Evolutionary conservation across 2,113 vertebrate species (phyloP).

Genomic region (Chionis minor): DNA sequence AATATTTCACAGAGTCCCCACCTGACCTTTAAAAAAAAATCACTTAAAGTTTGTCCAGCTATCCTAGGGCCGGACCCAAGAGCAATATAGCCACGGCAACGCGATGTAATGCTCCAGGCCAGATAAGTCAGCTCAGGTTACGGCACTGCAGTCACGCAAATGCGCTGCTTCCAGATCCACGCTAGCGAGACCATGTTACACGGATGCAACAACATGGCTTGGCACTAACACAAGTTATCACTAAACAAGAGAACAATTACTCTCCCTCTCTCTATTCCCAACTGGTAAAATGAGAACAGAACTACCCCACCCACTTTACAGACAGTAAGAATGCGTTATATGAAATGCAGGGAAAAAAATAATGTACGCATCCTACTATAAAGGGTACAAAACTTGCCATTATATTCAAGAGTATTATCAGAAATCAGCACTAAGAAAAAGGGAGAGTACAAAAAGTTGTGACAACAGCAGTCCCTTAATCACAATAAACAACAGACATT

Average conservation of each 20-base stretch:
- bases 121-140: neutral
- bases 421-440: neutral
- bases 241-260: neutral
- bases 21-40: neutral
- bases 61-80: neutral
- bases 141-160: neutral
- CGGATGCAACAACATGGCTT: neutral
- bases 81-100: accelerated
- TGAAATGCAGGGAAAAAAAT: neutral
- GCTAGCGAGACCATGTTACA: neutral
- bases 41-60: neutral
- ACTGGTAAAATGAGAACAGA: neutral
- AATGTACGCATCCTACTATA: neutral
- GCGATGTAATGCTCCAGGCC: neutral
- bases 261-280: neutral
- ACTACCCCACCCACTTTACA: neutral
- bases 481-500: neutral
- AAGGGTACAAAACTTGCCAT: neutral
- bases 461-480: neutral
- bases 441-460: neutral
- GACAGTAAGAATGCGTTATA: neutral
- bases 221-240: neutral
- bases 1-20: neutral
- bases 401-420: neutral
- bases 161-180: neutral